Base-by-base conservation (phyloP, 2,888 invertebrate species). In the Halictus ligatus region DNA sequence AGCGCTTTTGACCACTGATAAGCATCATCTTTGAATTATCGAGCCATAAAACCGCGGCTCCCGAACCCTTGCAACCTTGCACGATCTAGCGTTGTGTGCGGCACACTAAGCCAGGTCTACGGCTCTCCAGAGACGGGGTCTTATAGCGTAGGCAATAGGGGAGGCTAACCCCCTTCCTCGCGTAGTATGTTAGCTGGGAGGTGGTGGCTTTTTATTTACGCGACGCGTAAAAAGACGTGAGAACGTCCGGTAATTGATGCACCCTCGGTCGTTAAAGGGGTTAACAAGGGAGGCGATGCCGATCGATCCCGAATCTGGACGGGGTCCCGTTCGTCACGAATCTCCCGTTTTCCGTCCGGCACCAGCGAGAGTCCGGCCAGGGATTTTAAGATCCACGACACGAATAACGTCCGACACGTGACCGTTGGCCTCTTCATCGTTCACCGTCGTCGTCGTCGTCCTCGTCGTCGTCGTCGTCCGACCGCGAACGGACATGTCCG, bases 381-480 rank as follows among this genome's bases (percentile, higher is more conserved):
- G 40, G 72, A 80, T 81, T 85, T 86, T 81, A 81, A 86, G 75
- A 81, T 86, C 85, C 81, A 75, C 75, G 75, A 79, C 77, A 72
- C 76, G 86, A 82, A 75, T 80, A 86, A 87, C 75, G 80, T 78
- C 25, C 60, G 29, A 80, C 83, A 54, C 83, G 86, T 87, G 83
- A 77, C 85, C 74, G 29, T 25, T 40, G 43, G 50, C 35, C 29
- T 64, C 78, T 78, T 79, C 83, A 86, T 87, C 86, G 85, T 79
- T 81, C 86, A 76, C 73, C 73, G 77, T 73, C 60, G 58, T 58
- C 58, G 58, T 58, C 64, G 46, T 18, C 35, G 1, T 5, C 35
- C 4, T 5, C 35, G 35, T 35, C 35, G 35, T 5, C 35, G 35
- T 35, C 35, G 35, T 50, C 50, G 46, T 18, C 35, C 35, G 29